Evolutionary conservation across 2,113 vertebrate species (phyloP).

Genomic region (Melozone crissalis): DNA sequence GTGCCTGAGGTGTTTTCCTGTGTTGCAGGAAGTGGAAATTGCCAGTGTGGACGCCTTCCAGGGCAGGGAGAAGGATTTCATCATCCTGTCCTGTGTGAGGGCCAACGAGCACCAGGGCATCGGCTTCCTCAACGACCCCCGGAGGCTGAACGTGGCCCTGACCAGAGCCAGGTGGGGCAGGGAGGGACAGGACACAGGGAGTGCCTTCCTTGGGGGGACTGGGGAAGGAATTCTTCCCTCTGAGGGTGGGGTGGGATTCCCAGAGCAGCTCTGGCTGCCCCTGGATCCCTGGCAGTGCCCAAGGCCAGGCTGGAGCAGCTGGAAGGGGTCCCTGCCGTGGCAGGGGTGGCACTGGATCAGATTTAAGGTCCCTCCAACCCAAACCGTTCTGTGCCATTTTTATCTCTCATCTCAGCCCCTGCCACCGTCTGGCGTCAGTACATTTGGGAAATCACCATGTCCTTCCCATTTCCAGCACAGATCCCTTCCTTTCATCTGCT

Average conservation of each 20-base stretch:
- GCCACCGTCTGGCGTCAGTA: background rate
- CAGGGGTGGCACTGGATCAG: too few relatives aligned
- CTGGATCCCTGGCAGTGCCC: background rate
- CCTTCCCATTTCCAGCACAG: background rate
- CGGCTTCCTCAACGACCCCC: constrained; percentile 95
- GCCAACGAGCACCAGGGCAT: constrained; percentile 98
- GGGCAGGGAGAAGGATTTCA: constrained; percentile 97
- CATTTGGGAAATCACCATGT: accelerated
- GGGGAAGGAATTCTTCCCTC: too few relatives aligned
- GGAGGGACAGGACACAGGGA: background rate
- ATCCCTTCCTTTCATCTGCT: background rate
- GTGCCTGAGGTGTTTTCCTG: background rate
- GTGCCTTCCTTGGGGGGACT: background rate
- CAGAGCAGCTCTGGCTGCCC: background rate
- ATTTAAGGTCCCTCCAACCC: background rate
- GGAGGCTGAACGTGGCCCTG: constrained; percentile 96
- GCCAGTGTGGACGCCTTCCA: constrained; percentile 98
- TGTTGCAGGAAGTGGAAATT: constrained; percentile 92
- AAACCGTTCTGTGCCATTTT: background rate
- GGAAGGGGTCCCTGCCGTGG: background rate
- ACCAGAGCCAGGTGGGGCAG: constrained; percentile 88
- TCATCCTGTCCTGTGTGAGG: constrained; percentile 96
- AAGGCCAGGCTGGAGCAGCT: background rate
- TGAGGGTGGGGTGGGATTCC: background rate
- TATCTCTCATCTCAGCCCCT: background rate